Evolutionary conservation across 2,797 vertebrate genomes (phyloP).

Genomic region (Acomys russatus): DNA sequence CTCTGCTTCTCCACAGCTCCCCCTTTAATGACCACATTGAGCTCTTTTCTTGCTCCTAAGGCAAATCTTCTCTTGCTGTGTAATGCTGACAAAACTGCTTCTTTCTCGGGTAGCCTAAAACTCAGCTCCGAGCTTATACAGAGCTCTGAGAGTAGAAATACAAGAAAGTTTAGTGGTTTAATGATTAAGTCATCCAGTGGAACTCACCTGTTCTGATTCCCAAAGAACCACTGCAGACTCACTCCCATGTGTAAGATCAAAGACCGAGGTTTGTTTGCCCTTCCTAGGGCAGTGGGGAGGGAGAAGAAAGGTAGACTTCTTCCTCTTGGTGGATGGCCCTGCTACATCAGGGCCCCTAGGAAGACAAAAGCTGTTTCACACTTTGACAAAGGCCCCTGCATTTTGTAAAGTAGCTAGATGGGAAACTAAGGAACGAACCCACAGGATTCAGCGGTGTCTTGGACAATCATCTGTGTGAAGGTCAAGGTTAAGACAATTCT

Average conservation of each 20-base stretch:
- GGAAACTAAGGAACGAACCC: not conserved
- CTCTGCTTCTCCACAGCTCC: not conserved
- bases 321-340: not conserved
- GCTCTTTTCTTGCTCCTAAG: not conserved
- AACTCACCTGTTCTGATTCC: not conserved
- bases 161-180: not conserved
- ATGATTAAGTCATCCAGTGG: constrained; percentile 1
- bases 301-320: not conserved
- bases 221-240: not conserved
- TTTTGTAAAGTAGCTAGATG: not conserved
- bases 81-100: constrained; percentile 8
- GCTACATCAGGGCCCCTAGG: not conserved
- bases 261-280: not conserved
- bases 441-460: not conserved
- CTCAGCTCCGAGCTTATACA: not conserved
- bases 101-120: constrained; percentile 12
- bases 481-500: not conserved
- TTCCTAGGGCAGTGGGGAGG: not conserved
- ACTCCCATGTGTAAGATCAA: not conserved
- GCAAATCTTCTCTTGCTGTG: not conserved
- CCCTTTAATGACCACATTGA: not conserved
- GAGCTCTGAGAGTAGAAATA: not conserved
- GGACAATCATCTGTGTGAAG: not conserved
- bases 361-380: constrained; percentile 20
- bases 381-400: constrained; percentile 9